Conservation (phyloP, 92 coral and sea anemone species). For the Epizoanthus stellaris region DNA sequence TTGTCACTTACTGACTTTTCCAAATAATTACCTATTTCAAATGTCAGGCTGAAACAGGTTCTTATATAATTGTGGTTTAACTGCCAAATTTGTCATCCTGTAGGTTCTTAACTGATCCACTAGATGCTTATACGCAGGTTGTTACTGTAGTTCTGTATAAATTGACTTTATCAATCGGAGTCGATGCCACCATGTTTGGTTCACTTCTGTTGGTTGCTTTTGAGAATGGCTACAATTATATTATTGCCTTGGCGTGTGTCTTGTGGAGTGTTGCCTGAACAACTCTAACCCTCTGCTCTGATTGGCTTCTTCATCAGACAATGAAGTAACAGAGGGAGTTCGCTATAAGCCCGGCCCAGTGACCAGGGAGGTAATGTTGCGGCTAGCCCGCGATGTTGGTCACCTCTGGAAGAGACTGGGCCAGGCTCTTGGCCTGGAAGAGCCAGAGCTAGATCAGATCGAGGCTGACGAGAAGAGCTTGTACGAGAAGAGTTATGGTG, state of each 20-base stretch:
- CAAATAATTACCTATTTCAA: too few relatives aligned
- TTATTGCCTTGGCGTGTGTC: background rate
- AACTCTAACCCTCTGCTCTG: background rate
- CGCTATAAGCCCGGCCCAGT: conserved; percentile 39
- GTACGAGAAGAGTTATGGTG: conserved; percentile 57
- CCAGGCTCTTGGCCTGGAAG: conserved; percentile 48
- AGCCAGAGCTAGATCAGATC: conserved; percentile 57
- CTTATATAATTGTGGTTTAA: too few relatives aligned
- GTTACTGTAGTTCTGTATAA: too few relatives aligned
- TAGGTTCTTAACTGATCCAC: too few relatives aligned
- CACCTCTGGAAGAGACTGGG: conserved; percentile 57
- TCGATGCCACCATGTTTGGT: background rate
- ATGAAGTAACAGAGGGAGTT: background rate
- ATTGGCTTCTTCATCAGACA: conserved; percentile 17
- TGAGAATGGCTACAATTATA: too few relatives aligned
- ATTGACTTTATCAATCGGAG: too few relatives aligned
- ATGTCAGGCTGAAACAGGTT: too few relatives aligned
- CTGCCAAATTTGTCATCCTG: too few relatives aligned
- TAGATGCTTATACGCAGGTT: too few relatives aligned
- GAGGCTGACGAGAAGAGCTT: conserved; percentile 56
- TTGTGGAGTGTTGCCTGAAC: background rate
- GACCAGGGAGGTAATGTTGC: conserved; percentile 38
- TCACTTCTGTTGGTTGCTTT: background rate
- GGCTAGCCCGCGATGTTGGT: conserved; percentile 56
- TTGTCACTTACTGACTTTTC: too few relatives aligned